Evolutionary conservation across 2,797 vertebrate species (phyloP).

Genomic region (Halcyon leucocephala): DNA sequence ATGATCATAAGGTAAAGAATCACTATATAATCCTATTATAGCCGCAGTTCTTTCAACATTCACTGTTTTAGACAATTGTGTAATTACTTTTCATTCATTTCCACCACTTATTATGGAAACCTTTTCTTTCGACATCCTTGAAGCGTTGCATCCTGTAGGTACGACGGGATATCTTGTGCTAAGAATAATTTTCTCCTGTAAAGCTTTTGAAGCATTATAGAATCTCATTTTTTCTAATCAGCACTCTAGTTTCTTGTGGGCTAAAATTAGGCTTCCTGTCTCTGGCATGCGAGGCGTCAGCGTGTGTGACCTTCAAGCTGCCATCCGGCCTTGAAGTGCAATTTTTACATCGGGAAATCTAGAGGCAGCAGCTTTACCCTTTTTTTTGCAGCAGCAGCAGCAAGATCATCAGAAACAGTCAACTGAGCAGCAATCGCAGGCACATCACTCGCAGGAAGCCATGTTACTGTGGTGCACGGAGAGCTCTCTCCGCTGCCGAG

Average conservation of each 20-base stretch:
- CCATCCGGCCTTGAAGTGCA: conserved; percentile 70
- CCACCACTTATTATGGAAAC: conserved; percentile 22
- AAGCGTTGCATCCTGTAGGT: conserved; percentile 32
- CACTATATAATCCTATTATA: conserved; percentile 30
- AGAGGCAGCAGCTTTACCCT: conserved; percentile 61
- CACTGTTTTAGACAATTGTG: conserved; percentile 27
- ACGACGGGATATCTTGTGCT: conserved; percentile 38
- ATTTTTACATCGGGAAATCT: conserved; percentile 69
- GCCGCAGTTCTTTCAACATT: conserved; percentile 23
- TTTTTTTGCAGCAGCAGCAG: conserved; percentile 43
- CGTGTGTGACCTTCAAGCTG: conserved; percentile 69
- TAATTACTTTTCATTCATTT: conserved; percentile 61
- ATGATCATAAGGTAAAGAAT: conserved; percentile 26
- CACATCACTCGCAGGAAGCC: conserved; percentile 34
- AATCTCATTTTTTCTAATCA: conserved; percentile 71
- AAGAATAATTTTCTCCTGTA: conserved; percentile 56
- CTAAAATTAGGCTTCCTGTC: conserved; percentile 73
- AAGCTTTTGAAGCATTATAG: conserved; percentile 62
- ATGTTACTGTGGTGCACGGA: conserved; percentile 12
- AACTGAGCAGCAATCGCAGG: conserved; percentile 56
- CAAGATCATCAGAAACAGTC: conserved; percentile 63
- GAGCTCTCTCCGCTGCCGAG: not conserved
- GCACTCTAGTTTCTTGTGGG: conserved; percentile 53
- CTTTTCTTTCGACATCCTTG: conserved; percentile 46
- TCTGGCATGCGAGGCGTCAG: conserved; percentile 55